Evolutionary conservation across 1,140 invertebrate genomes (phyloP).

Genomic region (Scaptomyza pallida): DNA sequence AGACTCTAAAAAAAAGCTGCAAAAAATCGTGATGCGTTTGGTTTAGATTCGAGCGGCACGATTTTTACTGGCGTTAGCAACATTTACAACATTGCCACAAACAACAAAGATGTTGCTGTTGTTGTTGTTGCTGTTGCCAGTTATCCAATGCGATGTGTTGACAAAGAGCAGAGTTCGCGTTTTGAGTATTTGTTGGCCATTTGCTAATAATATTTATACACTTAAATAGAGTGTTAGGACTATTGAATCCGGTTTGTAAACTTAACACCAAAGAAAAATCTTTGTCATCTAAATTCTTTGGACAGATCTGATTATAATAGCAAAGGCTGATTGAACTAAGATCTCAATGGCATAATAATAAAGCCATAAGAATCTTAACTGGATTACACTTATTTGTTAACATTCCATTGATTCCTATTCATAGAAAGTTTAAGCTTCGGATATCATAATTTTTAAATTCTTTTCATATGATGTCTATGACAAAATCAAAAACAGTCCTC

Average conservation of each 20-base stretch:
- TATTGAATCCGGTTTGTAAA: not conserved
- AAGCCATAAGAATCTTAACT: no score
- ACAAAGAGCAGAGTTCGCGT: constrained; percentile 53
- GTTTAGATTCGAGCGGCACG: constrained; percentile 75
- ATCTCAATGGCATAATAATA: no score
- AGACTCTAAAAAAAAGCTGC: constrained; percentile 13
- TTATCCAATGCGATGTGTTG: constrained; percentile 37
- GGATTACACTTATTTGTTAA: no score
- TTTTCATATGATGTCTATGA: constrained; percentile 8
- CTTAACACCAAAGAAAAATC: not conserved
- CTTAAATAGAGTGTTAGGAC: not conserved
- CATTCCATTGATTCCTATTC: no score
- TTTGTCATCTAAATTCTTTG: not conserved
- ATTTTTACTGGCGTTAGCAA: constrained; percentile 55
- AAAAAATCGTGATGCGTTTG: constrained; percentile 74
- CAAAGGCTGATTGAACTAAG: no score
- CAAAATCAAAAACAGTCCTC: constrained; percentile 23
- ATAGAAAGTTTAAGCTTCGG: not conserved
- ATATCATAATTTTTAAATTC: not conserved
- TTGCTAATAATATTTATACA: constrained; percentile 33
- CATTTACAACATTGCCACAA: constrained; percentile 60
- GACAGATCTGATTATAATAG: no score
- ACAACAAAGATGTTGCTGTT: constrained; percentile 21
- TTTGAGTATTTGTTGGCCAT: constrained; percentile 44
- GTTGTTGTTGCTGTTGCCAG: constrained; percentile 12